Conservation (phyloP, 2,113 vertebrate genomes). For the Sprattus sprattus region DNA sequence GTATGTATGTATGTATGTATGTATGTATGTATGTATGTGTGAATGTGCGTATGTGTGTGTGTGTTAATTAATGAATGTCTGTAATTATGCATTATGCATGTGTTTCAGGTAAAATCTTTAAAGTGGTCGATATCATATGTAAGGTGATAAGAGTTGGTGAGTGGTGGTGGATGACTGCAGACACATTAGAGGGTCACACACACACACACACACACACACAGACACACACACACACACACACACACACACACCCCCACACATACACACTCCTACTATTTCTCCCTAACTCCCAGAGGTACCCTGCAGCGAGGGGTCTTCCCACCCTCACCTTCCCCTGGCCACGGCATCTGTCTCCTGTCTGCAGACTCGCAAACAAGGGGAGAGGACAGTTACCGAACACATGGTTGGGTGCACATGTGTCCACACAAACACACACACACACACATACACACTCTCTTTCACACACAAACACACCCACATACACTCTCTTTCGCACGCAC, state of each 20-base stretch:
- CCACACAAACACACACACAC: background rate
- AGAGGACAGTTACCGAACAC: background rate
- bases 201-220: no score
- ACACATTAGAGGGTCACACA: no score
- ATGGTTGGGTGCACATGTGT: no score
- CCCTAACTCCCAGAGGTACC: background rate
- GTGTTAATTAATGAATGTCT: background rate
- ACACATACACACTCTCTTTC: no score
- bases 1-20: no score
- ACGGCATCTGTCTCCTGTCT: background rate
- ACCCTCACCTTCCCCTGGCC: background rate
- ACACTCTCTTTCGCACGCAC: constrained; percentile 8
- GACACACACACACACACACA: no score
- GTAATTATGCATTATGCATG: no score
- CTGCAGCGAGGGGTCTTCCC: background rate
- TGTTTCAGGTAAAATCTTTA: background rate
- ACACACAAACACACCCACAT: background rate
- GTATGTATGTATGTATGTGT: background rate
- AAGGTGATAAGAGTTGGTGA: background rate
- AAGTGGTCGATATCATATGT: background rate
- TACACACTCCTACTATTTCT: background rate
- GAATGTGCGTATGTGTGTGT: background rate
- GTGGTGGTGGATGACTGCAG: background rate
- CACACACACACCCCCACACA: no score
- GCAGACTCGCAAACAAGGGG: background rate